Percentiles rank a stretch among this genome's conserved stretches.
These are phyloP conservation scores for Lophochroa leadbeateri DNA, from an alignment of 2,113 vertebrate species.

Conservation along the genomic window DNA sequence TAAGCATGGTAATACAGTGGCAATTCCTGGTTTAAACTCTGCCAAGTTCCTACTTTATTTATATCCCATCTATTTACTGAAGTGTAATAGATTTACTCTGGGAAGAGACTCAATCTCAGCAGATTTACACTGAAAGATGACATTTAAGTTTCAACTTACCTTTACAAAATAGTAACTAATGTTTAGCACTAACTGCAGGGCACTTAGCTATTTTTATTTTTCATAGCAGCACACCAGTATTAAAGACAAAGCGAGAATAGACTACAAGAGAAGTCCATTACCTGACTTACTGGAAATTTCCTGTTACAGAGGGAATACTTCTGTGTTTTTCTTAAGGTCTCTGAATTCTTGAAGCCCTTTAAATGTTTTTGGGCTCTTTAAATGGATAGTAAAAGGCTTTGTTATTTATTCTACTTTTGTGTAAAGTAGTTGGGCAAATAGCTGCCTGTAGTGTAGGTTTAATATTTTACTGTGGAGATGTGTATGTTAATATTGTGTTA, in stretches of 20 bases:
- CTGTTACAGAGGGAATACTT: not conserved
- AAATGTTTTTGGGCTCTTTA: not conserved
- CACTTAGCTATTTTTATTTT: not conserved
- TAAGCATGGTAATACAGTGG: constrained; percentile 34
- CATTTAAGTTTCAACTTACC: not conserved
- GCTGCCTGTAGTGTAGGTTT: not conserved
- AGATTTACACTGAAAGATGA: not conserved
- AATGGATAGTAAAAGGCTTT: not conserved
- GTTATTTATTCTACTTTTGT: not conserved
- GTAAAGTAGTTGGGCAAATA: not conserved
- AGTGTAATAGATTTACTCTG: constrained; percentile 12
- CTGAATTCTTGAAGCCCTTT: not conserved
- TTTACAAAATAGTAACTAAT: not conserved
- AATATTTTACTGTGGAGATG: not conserved
- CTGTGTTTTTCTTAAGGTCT: not conserved
- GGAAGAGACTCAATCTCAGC: not conserved
- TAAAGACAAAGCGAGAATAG: not conserved
- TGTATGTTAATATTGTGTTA: not conserved
- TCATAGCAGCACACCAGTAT: not conserved
- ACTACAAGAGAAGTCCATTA: not conserved
- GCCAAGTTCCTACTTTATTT: constrained; percentile 37
- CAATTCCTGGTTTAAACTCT: constrained; percentile 39
- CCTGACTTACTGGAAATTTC: not conserved
- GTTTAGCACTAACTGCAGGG: not conserved
- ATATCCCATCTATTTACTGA: constrained; percentile 24